Conservation (phyloP, 2,113 vertebrate genomes). For the Piaya cayana region DNA sequence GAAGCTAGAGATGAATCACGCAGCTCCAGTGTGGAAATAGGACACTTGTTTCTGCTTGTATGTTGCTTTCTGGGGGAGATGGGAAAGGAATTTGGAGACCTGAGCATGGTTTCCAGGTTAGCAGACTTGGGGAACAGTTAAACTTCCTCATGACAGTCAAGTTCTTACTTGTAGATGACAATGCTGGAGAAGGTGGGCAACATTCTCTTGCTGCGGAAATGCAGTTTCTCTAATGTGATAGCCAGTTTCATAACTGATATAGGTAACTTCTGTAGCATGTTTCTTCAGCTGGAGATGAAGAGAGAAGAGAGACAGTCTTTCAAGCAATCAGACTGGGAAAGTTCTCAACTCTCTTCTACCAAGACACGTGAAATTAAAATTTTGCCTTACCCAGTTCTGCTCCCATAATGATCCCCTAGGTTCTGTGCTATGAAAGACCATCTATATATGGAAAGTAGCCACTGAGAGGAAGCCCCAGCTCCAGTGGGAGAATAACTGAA, state of each 20-base stretch:
- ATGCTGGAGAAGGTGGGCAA: background rate
- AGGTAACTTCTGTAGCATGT: background rate
- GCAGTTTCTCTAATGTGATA: background rate
- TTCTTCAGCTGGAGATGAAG: background rate
- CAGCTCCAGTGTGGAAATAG: background rate
- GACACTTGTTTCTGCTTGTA: background rate
- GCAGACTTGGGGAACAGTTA: background rate
- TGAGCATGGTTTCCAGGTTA: background rate
- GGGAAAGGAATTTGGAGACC: too few species aligned
- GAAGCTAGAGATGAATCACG: background rate
- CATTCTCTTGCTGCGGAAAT: background rate
- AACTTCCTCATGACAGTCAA: background rate
- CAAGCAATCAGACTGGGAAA: background rate
- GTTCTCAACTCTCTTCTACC: background rate
- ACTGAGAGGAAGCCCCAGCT: background rate
- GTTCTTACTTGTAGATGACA: background rate
- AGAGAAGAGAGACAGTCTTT: background rate
- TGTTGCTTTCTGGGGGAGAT: background rate
- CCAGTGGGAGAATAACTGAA: background rate
- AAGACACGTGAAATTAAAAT: background rate
- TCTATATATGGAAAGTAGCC: background rate
- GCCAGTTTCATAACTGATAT: background rate
- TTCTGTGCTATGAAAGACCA: background rate
- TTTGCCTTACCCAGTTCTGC: background rate
- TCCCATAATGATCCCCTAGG: background rate